phyloP scores from a whole-genome alignment of 2,797 vertebrate species.

The Nyctibius grandis region DNA sequence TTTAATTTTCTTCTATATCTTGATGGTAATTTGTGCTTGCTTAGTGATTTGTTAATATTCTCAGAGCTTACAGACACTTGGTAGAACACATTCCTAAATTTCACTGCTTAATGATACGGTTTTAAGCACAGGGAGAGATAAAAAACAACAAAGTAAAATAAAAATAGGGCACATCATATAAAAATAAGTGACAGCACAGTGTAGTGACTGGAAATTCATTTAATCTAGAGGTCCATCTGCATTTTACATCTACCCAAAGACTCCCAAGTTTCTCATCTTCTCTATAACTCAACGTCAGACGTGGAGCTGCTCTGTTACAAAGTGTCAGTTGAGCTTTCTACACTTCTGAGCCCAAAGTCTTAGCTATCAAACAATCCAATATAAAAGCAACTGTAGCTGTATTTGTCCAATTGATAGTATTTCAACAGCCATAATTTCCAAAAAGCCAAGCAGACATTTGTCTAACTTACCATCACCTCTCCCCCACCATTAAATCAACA shows the following conservation, averaged over 20 bases:
- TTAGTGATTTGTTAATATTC: neutral
- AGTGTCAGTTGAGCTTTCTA: neutral
- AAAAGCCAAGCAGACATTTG: neutral
- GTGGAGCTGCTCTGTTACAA: neutral
- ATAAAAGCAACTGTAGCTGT: neutral
- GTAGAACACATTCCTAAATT: neutral
- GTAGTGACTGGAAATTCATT: neutral
- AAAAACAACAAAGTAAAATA: neutral
- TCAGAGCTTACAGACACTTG: neutral
- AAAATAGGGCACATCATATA: neutral
- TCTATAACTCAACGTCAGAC: neutral
- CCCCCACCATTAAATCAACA: neutral
- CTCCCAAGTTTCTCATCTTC: neutral
- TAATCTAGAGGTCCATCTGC: neutral
- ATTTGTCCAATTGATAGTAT: neutral
- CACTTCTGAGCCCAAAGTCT: neutral
- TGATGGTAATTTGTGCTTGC: neutral
- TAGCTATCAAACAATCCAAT: neutral
- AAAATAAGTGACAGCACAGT: neutral
- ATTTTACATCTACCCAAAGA: neutral
- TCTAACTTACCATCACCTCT: neutral
- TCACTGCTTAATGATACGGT: neutral
- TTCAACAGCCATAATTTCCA: neutral
- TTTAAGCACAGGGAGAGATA: neutral
- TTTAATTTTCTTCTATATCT: neutral